phyloP scores from a whole-genome alignment of 2,888 invertebrate species.

The Pasiphila rectangulata region DNA sequence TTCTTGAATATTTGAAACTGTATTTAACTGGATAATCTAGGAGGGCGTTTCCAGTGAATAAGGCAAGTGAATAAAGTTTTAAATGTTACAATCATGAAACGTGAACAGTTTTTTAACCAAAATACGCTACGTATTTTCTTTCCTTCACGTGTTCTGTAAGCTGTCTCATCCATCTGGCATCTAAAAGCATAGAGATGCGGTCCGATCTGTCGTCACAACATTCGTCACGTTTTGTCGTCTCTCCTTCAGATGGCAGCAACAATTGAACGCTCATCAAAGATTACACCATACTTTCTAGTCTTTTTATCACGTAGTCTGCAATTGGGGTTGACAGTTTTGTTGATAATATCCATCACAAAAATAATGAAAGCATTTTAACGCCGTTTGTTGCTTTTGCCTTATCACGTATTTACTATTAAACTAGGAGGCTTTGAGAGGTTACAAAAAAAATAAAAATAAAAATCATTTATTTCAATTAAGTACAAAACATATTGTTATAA shows the following conservation, averaged over 20 bases:
- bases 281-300: background rate
- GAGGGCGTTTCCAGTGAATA: background rate
- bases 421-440: too few species aligned
- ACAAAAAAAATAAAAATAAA: too few species aligned
- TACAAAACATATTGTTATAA: too few species aligned
- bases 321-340: background rate
- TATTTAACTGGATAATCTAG: background rate
- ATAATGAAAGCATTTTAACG: too few species aligned
- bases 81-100: background rate
- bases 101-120: background rate
- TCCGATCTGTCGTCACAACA: background rate
- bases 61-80: background rate
- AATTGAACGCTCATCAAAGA: background rate
- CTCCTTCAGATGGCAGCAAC: too few species aligned
- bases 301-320: background rate
- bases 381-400: too few species aligned
- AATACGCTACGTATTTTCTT: slow-evolving; percentile 5
- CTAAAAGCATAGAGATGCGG: slow-evolving; percentile 6
- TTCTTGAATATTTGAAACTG: slow-evolving; percentile 1
- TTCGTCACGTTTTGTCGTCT: background rate
- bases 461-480: too few species aligned
- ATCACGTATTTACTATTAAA: too few species aligned
- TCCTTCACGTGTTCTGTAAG: background rate
- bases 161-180: slow-evolving; percentile 7
- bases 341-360: background rate